phyloP scores from a whole-genome alignment of 2,888 invertebrate species.

The Idaea biselata region DNA sequence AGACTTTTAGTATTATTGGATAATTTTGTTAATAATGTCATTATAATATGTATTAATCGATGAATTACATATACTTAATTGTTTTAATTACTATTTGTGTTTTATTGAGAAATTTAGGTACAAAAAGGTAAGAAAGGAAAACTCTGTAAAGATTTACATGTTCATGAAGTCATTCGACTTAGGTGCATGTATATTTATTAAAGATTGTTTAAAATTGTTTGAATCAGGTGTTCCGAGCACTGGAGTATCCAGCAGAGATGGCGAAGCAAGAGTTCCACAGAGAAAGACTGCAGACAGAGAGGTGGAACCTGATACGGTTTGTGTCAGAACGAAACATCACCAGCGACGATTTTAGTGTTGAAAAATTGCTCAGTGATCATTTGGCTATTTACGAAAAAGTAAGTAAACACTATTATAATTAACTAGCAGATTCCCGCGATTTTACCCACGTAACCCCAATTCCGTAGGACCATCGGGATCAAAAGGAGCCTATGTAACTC shows the following conservation, averaged over 20 bases:
- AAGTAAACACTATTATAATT: constrained; percentile 17
- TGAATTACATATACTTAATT: constrained; percentile 7
- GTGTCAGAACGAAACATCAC: constrained; percentile 81
- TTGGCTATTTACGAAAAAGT: constrained; percentile 70
- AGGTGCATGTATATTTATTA: not conserved
- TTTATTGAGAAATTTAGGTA: not conserved
- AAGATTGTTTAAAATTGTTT: not conserved
- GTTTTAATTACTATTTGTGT: not conserved
- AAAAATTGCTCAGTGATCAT: constrained; percentile 70
- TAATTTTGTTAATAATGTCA: constrained; percentile 11
- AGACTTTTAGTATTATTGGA: constrained; percentile 75
- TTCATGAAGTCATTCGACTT: no score
- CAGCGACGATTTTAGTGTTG: constrained; percentile 78
- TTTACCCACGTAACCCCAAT: no score
- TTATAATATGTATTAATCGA: constrained; percentile 13
- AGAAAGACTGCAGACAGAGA: constrained; percentile 79
- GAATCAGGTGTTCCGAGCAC: constrained; percentile 86
- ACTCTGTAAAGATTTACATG: no score
- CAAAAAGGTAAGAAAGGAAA: no score
- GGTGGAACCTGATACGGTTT: constrained; percentile 79
- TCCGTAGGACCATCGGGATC: no score
- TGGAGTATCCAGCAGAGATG: constrained; percentile 89
- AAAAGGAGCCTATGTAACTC: no score
- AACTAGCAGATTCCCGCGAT: not conserved
- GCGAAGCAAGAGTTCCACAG: constrained; percentile 83